Evolutionary conservation across 2,797 vertebrate species (phyloP), one percentile per base, ranked within the genome.

Genomic region (Monodelphis domestica): DNA sequence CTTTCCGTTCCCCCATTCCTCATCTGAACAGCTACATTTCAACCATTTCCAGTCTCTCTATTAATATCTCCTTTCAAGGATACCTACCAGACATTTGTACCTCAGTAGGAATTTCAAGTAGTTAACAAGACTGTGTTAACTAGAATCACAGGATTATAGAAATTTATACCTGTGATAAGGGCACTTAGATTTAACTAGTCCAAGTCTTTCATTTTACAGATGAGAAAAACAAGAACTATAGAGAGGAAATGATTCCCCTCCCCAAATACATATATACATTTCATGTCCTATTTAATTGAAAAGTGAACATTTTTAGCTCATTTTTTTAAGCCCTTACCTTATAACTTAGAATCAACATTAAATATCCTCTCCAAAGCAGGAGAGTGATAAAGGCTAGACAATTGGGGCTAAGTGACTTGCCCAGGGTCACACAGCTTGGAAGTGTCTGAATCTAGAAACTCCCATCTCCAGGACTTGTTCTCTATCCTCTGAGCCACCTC

Each of bases 261-360:
- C 14, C 53, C 3, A 3, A 1, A 21, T 26, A 14, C 51, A 53
- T 38, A 26, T 4, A 26, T 1, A 29, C 24, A 0, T 9, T 10
- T 2, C 4, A 38, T 28, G 38, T 56, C 21, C 1, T 15, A 78
- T 78, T 7, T 26, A 78, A 21, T 78, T 78, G 1, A 12, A 0
- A 15, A 15, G 28, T 29, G 24, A 53, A 57, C 45, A 50, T 50
- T 5, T 0, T 63, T n/a, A n/a, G n/a, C n/a, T n/a, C n/a, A n/a
- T n/a, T n/a, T n/a, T n/a, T n/a, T n/a, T n/a, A n/a, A n/a, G n/a
- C n/a, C n/a, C n/a, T n/a, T n/a, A n/a, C n/a, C n/a, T n/a, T n/a
- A n/a, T n/a, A n/a, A n/a, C n/a, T n/a, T n/a, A n/a, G n/a, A n/a
- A n/a, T n/a, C n/a, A n/a, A n/a, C n/a, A n/a, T n/a, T n/a, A n/a